Evolutionary conservation across 2,888 invertebrate species (phyloP).

Genomic region (Scrobipalpa costella): DNA sequence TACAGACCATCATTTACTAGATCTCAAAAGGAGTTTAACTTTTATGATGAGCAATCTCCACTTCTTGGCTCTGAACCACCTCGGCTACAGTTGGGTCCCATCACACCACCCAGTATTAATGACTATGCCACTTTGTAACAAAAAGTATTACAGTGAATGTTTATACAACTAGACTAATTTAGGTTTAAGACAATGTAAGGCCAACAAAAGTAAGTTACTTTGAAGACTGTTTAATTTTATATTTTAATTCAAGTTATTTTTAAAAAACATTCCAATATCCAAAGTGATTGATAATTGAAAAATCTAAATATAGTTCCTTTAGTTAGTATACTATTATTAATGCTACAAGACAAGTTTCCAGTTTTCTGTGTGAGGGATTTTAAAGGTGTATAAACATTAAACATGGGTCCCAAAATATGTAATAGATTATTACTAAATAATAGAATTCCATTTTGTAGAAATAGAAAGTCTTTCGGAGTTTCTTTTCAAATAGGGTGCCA

Average conservation of each 20-base stretch:
- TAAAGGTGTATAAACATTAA: too few relatives aligned
- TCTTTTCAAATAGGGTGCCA: too few relatives aligned
- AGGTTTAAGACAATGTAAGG: background rate
- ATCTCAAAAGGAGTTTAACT: constrained; percentile 52
- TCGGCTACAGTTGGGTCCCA: constrained; percentile 58
- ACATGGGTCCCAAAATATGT: too few relatives aligned
- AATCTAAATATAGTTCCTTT: too few relatives aligned
- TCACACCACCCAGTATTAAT: constrained; percentile 66
- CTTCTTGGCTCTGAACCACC: constrained; percentile 69
- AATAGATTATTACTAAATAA: too few relatives aligned
- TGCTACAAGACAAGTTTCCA: too few relatives aligned
- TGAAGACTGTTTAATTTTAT: background rate
- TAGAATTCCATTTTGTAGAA: too few relatives aligned
- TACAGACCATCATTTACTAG: constrained; percentile 64
- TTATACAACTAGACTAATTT: background rate
- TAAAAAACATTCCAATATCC: too few relatives aligned
- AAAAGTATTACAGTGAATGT: background rate
- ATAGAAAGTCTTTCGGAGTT: too few relatives aligned
- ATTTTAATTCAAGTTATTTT: background rate
- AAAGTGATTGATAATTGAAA: too few relatives aligned
- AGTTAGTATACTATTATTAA: too few relatives aligned
- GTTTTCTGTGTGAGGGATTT: too few relatives aligned
- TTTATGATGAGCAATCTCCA: constrained; percentile 67
- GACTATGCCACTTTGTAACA: constrained; percentile 68
- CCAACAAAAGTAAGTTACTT: background rate